A percentile compares a stretch with the other conserved stretches of the same genome.
These are phyloP conservation scores for Caenorhabditis drosophilae DNA, from an alignment of 2,888 invertebrate species.

Conservation along the genomic window DNA sequence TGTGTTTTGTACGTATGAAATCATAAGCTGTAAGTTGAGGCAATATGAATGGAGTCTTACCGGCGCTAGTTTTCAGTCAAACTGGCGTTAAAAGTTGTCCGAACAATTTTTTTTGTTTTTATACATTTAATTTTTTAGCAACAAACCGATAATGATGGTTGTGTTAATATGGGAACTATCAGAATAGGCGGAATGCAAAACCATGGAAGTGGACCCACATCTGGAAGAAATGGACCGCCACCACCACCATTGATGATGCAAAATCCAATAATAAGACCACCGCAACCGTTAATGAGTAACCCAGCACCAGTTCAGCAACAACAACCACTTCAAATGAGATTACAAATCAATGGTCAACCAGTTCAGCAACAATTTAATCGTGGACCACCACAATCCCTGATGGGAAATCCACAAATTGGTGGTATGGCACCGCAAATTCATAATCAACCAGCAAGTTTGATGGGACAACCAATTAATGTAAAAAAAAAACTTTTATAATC, in stretches of 20 bases:
- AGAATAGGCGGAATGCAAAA: constrained; percentile 46
- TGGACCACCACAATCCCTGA: constrained; percentile 14
- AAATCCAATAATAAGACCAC: constrained; percentile 5
- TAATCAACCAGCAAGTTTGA: constrained; percentile 1
- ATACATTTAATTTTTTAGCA: not conserved
- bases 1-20: constrained; percentile 25
- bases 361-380: constrained; percentile 16
- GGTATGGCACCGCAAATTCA: constrained; percentile 12
- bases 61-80: constrained; percentile 26
- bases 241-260: constrained; percentile 37
- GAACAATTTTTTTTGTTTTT: constrained; percentile 19
- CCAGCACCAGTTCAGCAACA: too few species aligned
- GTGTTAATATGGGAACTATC: constrained; percentile 61
- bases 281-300: constrained; percentile 14
- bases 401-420: constrained; percentile 19
- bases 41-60: constrained; percentile 36
- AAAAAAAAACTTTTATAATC: not conserved
- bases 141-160: constrained; percentile 22
- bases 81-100: constrained; percentile 39
- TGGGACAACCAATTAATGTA: too few species aligned
- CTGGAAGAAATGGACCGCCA: constrained; percentile 27
- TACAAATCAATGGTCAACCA: constrained; percentile 30
- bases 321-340: constrained; percentile 18
- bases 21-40: constrained; percentile 41
- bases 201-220: constrained; percentile 5